Base-by-base conservation (phyloP, 1,140 invertebrate species). In the Caenorhabditis remanei region DNA sequence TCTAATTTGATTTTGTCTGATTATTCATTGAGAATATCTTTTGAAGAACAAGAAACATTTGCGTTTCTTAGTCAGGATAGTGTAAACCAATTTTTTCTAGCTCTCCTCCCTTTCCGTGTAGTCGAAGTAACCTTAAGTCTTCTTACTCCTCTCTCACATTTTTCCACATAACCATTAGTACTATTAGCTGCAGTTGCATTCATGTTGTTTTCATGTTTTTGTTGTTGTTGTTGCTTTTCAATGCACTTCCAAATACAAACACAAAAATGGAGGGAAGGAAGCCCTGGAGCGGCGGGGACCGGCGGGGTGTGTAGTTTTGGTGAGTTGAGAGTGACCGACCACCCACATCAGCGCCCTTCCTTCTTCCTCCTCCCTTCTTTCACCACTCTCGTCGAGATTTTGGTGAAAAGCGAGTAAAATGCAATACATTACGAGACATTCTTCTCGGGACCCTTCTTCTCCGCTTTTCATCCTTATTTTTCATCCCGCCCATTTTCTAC, bases 381-480 rank as follows among this genome's bases (percentile, higher is more conserved):
- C 71, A 50, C 43, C 71, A 50, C 46, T 79, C 71, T 79, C 24
- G 71, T 79, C 46, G 71, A 79, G 71, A 79, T 79, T 79, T 79
- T 79, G 71, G 71, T 79, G 71, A 79, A 79, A 79, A 50, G 46
- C 71, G 71, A 79, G 71, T 79, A 79, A 79, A 79, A 79, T 79
- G 71, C 71, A 79, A 79, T 79, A 79, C 71, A 79, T 79, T 79
- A 79, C 71, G 71, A 79, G 71, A 50, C 71, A 79, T 79, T 79
- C 71, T 79, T 79, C 71, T 53, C 50, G 13, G 50, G 43, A 46
- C 9, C 13, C 21, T 40, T 16, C 61, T 14, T 8, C 21, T 3
- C 4, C 40, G 41, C 71, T 79, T 79, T 79, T 79, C 46, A 79
- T 79, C n/a, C 61, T 32, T 19, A 71, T 41, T 41, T 43, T 9